Conservation (phyloP, 2,113 vertebrate species). For the Dicaeum eximium region DNA sequence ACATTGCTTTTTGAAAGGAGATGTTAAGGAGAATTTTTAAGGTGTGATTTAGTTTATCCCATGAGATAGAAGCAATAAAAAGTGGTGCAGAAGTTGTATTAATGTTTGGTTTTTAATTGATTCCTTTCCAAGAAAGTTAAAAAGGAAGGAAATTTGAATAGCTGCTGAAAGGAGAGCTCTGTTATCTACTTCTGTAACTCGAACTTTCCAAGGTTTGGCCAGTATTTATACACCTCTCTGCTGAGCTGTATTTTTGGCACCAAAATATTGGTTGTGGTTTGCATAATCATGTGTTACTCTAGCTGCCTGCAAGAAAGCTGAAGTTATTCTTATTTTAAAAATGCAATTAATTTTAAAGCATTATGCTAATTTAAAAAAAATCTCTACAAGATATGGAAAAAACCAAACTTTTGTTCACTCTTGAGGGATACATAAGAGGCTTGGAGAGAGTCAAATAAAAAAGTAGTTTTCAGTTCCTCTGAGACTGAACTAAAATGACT, state of each 20-base stretch:
- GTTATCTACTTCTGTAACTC: slow-evolving; percentile 16
- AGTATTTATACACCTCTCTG: neutral
- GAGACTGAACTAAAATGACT: neutral
- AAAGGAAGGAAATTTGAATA: slow-evolving; percentile 8
- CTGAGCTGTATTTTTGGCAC: slow-evolving; percentile 40
- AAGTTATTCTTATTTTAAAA: neutral
- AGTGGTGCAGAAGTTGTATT: neutral
- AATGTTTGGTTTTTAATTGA: neutral
- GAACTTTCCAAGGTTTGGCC: neutral
- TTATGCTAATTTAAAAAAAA: neutral
- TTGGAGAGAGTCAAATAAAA: neutral
- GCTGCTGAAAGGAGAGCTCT: slow-evolving; percentile 6
- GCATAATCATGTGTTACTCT: neutral
- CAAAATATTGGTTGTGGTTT: slow-evolving; percentile 21
- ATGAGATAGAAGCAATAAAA: neutral
- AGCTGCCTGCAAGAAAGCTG: neutral
- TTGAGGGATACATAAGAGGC: neutral
- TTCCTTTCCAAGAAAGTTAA: slow-evolving; percentile 16
- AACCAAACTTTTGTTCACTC: neutral
- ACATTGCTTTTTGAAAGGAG: neutral
- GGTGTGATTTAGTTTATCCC: neutral
- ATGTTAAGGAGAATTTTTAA: neutral
- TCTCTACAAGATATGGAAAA: neutral
- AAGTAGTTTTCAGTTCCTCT: neutral
- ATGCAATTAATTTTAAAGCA: slow-evolving; percentile 20